A percentile compares a stretch with the other conserved stretches of the same genome.
These are phyloP conservation scores for Drosophila eugracilis DNA, from an alignment of 1,140 invertebrate species.

Conservation along the genomic window DNA sequence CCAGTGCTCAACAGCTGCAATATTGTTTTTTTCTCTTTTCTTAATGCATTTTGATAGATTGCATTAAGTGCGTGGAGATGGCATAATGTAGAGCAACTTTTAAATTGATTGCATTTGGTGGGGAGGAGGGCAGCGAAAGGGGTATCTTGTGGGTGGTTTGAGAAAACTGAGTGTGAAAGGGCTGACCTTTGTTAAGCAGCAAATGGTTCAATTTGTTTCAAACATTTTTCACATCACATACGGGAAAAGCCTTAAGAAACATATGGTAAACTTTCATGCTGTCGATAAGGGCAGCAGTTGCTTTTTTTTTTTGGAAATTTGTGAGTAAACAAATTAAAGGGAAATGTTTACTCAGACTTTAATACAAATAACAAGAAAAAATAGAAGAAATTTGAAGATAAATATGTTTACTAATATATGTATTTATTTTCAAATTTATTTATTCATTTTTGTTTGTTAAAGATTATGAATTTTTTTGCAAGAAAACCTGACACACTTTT, in stretches of 20 bases:
- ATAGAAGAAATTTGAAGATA: neutral
- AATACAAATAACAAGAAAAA: neutral
- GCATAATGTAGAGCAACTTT: conserved; percentile 57
- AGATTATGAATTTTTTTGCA: too few relatives aligned
- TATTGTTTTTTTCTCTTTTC: conserved; percentile 31
- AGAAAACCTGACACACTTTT: neutral
- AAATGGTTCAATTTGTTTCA: conserved; percentile 37
- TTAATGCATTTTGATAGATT: conserved; percentile 81
- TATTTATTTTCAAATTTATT: neutral
- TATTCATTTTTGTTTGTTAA: neutral
- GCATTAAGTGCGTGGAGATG: conserved; percentile 53
- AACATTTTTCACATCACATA: conserved; percentile 12
- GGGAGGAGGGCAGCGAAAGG: conserved; percentile 6
- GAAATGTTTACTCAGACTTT: neutral
- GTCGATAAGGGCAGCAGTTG: conserved; percentile 4
- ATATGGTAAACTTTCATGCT: conserved; percentile 16
- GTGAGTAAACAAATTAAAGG: conserved; percentile 6
- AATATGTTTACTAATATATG: neutral
- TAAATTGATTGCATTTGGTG: conserved; percentile 63
- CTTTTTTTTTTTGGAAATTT: neutral
- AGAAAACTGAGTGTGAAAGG: conserved; percentile 57
- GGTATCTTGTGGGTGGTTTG: conserved; percentile 20
- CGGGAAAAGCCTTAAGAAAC: conserved; percentile 13
- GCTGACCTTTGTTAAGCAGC: conserved; percentile 48
- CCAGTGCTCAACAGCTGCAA: conserved; percentile 20